Percentiles rank a stretch among this genome's conserved stretches.
Evolutionary conservation across 2,888 invertebrate genomes (phyloP).

Genomic region (Poecilus cupreus): DNA sequence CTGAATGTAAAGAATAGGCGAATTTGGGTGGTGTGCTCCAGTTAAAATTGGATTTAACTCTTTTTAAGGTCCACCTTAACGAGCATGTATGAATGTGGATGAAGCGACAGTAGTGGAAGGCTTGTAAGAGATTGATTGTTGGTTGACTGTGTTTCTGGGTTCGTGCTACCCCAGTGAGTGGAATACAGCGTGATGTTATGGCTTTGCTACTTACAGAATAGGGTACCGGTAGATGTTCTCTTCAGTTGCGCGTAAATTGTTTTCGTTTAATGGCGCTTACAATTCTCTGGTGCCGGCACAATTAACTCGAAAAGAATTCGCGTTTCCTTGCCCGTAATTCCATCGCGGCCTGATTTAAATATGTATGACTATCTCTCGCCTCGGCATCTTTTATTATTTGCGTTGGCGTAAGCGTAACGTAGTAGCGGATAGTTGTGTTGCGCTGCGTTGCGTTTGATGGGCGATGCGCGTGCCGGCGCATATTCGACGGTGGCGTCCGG

Average conservation of each 20-base stretch:
- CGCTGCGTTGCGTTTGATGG: constrained; percentile 34
- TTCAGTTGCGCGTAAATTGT: constrained; percentile 40
- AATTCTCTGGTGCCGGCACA: constrained; percentile 31
- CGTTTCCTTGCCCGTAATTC: constrained; percentile 6
- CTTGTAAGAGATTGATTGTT: too few relatives aligned
- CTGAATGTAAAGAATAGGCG: too few relatives aligned
- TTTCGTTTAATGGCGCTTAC: constrained; percentile 51
- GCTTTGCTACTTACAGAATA: too few relatives aligned
- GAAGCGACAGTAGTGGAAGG: too few relatives aligned
- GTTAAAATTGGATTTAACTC: too few relatives aligned
- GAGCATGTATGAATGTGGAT: too few relatives aligned
- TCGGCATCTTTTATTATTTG: background rate
- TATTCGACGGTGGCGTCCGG: constrained; percentile 44
- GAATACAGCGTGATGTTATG: too few relatives aligned
- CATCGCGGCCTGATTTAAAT: constrained; percentile 10
- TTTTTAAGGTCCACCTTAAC: too few relatives aligned
- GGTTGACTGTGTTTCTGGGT: background rate
- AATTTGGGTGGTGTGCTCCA: too few relatives aligned
- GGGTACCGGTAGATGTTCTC: background rate
- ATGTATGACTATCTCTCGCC: constrained; percentile 22
- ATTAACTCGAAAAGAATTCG: constrained; percentile 3
- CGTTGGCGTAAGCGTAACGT: background rate
- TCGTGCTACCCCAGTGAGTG: too few relatives aligned
- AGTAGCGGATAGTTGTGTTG: background rate
- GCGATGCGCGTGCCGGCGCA: constrained; percentile 48